These are phyloP conservation scores for Orgyia antiqua DNA, from an alignment of 2,888 invertebrate species.

Conservation along the genomic window DNA sequence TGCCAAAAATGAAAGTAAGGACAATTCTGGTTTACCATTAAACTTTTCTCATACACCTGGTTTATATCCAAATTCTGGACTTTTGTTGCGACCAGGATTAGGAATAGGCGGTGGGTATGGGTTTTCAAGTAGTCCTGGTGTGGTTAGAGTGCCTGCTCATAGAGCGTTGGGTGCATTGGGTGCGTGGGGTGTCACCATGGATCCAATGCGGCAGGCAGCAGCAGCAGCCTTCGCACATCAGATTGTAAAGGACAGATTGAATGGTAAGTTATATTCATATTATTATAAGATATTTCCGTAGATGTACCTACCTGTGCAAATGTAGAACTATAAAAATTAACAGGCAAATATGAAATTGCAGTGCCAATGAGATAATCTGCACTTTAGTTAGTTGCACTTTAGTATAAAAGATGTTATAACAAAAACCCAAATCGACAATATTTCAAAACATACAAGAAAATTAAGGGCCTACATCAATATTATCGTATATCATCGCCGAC, in stretches of 20 bases:
- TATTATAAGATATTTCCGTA: neutral
- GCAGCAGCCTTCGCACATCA: constrained; percentile 88
- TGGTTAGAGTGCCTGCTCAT: constrained; percentile 90
- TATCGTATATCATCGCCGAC: too few species aligned
- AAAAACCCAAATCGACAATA: too few species aligned
- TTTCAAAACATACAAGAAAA: too few species aligned
- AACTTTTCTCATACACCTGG: constrained; percentile 65
- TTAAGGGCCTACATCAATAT: too few species aligned
- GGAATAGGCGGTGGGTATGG: constrained; percentile 74
- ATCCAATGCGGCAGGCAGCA: constrained; percentile 81
- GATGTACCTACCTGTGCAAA: too few species aligned
- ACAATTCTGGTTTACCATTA: constrained; percentile 50
- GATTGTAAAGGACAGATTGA: constrained; percentile 89
- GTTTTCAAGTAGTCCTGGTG: constrained; percentile 83
- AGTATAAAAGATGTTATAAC: too few species aligned
- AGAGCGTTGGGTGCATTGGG: constrained; percentile 75
- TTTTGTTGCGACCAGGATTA: constrained; percentile 61
- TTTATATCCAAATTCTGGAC: constrained; percentile 58
- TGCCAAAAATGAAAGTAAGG: constrained; percentile 66
- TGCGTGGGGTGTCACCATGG: constrained; percentile 79
- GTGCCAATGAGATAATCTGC: too few species aligned
- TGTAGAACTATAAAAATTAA: constrained; percentile 1
- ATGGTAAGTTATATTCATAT: constrained; percentile 80
- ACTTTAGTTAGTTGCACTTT: too few species aligned
- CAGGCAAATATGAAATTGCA: constrained; percentile 6